Conservation (phyloP, 1,140 invertebrate genomes). For the Zaprionus lachaisei region DNA sequence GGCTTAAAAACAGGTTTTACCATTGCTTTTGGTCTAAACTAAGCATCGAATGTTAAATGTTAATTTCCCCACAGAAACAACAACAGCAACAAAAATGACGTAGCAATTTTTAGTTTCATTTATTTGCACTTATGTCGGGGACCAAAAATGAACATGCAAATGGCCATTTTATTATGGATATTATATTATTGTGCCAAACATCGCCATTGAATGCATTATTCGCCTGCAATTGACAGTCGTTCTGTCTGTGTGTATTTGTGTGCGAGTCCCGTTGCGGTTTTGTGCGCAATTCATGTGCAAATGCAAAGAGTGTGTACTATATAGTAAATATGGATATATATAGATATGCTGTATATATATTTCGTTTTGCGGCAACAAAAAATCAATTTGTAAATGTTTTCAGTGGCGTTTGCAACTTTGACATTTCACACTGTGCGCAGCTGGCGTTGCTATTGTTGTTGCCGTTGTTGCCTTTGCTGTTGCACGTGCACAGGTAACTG, state of each 20-base stretch:
- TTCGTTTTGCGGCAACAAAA: conserved; percentile 56
- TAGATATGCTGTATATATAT: conserved; percentile 17
- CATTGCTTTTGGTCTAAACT: conserved; percentile 20
- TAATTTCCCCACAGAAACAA: conserved; percentile 51
- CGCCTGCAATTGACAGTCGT: conserved; percentile 18
- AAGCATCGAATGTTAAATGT: conserved; percentile 59
- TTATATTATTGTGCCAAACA: conserved; percentile 73
- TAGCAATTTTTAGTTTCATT: conserved; percentile 48
- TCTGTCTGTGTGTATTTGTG: conserved; percentile 14
- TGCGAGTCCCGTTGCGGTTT: conserved; percentile 63
- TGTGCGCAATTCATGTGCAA: conserved; percentile 56
- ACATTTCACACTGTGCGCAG: conserved; percentile 68
- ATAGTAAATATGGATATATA: conserved; percentile 15
- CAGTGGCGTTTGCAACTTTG: conserved; percentile 62
- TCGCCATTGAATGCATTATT: conserved; percentile 71
- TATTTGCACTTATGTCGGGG: conserved; percentile 46
- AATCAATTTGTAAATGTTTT: conserved; percentile 82
- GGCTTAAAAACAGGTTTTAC: conserved; percentile 41
- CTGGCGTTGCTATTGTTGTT: conserved; percentile 34
- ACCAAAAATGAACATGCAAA: conserved; percentile 67
- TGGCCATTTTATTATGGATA: conserved; percentile 75
- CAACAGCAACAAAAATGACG: conserved; percentile 27
- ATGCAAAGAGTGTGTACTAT: conserved; percentile 33
- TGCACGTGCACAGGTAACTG: conserved; percentile 38
- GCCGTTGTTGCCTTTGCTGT: conserved; percentile 38